These are phyloP conservation scores for Macropis europaea DNA, from an alignment of 2,888 invertebrate species.

Conservation along the genomic window DNA sequence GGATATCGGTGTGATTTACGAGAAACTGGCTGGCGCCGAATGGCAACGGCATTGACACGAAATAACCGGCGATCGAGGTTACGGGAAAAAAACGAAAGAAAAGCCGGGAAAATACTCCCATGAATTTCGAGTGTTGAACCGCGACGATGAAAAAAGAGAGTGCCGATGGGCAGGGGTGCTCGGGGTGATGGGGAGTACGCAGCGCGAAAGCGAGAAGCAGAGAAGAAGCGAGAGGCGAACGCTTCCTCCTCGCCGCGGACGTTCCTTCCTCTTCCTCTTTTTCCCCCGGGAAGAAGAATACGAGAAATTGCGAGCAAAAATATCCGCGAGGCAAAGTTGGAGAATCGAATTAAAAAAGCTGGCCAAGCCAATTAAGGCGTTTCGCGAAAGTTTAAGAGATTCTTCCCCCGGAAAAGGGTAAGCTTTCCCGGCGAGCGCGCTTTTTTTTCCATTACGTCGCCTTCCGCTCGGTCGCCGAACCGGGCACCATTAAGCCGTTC, in stretches of 20 bases:
- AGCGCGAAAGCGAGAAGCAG: constrained; percentile 1
- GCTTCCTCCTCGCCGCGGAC: constrained; percentile 11
- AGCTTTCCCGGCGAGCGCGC: constrained; percentile 28
- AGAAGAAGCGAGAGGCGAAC: background rate
- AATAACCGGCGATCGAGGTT: constrained; percentile 27
- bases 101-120: background rate
- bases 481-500: constrained; percentile 76
- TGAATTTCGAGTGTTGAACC: constrained; percentile 20
- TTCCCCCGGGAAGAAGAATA: constrained; percentile 20
- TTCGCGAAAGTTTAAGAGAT: constrained; percentile 62
- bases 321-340: constrained; percentile 57
- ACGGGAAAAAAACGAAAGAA: background rate
- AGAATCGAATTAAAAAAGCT: constrained; percentile 66
- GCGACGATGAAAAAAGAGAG: background rate
- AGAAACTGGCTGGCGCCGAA: constrained; percentile 19
- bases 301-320: constrained; percentile 54
- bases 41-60: constrained; percentile 46
- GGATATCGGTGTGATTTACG: constrained; percentile 56
- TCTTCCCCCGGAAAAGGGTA: constrained; percentile 45
- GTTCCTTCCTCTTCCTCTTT: constrained; percentile 8
- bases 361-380: constrained; percentile 65
- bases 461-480: constrained; percentile 73
- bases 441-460: constrained; percentile 76
- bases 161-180: background rate
- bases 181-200: background rate